A percentile compares a stretch with the other conserved stretches of the same genome.
phyloP scores from a whole-genome alignment of 2,797 vertebrate species.

The Australoheros facetus region DNA sequence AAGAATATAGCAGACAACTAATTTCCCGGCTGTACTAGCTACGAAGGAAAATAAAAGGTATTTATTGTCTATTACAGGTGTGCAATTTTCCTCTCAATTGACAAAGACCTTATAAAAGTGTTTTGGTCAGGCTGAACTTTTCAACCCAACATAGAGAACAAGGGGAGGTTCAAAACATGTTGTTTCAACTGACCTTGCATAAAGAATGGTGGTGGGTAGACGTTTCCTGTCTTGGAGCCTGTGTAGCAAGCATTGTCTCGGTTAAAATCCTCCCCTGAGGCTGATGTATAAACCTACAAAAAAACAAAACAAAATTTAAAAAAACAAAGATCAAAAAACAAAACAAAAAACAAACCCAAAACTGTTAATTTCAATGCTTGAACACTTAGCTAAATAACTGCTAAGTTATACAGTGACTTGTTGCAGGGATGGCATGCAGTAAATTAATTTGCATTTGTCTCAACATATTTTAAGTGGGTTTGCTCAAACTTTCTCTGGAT shows the following conservation, averaged over 20 bases:
- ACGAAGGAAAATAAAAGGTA: not conserved
- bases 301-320: too few species aligned
- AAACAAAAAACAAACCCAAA: not conserved
- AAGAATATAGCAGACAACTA: not conserved
- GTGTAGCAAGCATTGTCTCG: slow-evolving; percentile 86
- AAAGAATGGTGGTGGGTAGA: slow-evolving; percentile 90
- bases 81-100: not conserved
- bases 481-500: not conserved
- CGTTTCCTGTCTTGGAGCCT: slow-evolving; percentile 85
- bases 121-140: slow-evolving; percentile 23
- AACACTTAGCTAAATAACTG: not conserved
- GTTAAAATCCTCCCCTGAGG: slow-evolving; percentile 91
- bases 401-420: not conserved
- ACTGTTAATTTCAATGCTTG: not conserved
- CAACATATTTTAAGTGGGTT: not conserved
- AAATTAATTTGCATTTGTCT: not conserved
- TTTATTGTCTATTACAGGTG: not conserved
- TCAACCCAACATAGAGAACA: slow-evolving; percentile 30
- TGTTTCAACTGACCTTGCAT: slow-evolving; percentile 85
- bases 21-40: not conserved
- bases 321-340: not conserved
- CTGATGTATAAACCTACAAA: slow-evolving; percentile 73
- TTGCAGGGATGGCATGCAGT: not conserved
- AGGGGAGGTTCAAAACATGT: not conserved
- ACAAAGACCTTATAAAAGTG: not conserved